Conservation (phyloP, 2,797 vertebrate species). For the Ctenopoma kingsleyae region DNA sequence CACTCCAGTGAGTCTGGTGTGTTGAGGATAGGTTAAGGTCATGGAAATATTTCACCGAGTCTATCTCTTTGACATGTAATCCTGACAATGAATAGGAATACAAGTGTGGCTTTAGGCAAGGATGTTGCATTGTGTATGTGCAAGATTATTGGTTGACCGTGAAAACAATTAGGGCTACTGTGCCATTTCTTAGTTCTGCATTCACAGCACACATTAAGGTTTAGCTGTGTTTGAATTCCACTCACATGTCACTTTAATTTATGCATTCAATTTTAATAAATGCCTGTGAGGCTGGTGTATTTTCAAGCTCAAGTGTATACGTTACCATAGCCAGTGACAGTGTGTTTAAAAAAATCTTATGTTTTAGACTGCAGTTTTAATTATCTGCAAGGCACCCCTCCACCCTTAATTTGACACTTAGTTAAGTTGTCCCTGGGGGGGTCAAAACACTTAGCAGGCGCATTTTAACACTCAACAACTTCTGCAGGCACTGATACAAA, state of each 20-base stretch:
- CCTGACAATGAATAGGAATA: conserved; percentile 8
- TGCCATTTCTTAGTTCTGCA: conserved; percentile 7
- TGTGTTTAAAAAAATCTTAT: conserved; percentile 18
- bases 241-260: conserved; percentile 65
- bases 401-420: conserved; percentile 65
- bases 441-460: conserved; percentile 65
- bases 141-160: conserved; percentile 11
- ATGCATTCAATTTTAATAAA: conserved; percentile 77
- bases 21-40: conserved; percentile 42
- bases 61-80: conserved; percentile 8
- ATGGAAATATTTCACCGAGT: conserved; percentile 35
- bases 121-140: neutral
- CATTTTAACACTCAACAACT: conserved; percentile 54
- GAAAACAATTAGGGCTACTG: conserved; percentile 7
- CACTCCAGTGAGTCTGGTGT: conserved; percentile 21
- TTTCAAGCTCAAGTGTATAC: conserved; percentile 33
- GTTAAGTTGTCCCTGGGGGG: conserved; percentile 69
- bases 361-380: conserved; percentile 57
- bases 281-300: conserved; percentile 54
- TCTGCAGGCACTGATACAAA: conserved; percentile 60
- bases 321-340: conserved; percentile 40
- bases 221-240: conserved; percentile 39
- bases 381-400: conserved; percentile 58
- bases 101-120: neutral
- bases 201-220: conserved; percentile 17